Evolutionary conservation across 2,888 invertebrate genomes (phyloP), one percentile per base, ranked within the genome.

Genomic region (Andrena praecox): DNA sequence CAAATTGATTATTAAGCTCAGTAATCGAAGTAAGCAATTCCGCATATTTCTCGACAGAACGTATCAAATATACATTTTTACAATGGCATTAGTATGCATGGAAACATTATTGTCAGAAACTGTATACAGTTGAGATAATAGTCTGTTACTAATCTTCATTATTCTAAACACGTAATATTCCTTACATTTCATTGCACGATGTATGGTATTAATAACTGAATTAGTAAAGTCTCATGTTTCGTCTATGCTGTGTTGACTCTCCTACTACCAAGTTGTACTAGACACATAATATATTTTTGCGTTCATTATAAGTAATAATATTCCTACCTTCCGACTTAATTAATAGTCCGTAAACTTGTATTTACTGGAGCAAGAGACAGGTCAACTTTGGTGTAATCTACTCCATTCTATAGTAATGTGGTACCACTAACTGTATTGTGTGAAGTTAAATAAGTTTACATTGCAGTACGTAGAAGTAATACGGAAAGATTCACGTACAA

Each of bases 181-280:
- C 66, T 63, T 69, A 31, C 20, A 60, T 77, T 87, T 75, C 85
- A 86, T 91, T 88, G 91, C 89, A 91, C 86, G 90, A 90, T 89
- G 89, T 91, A 91, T 91, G 91, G 91, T 90, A 91, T 91, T 91
- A 88, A 84, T 74, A 82, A 71, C 74, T 80, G 76, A 74, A 74
- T 67, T 50, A 64, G 59, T 59, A 31, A 52, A 77, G 20, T 69
- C 10, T 76, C 72, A 68, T 71, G 66, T 60, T 54, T 42, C 59
- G 50, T 33, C 10, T 67, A 24, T 62, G 12, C 29, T 77, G 48
- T 77, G 56, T 20, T 69, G n/a, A 31, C 35, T 66, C 74, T 69
- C 70, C 66, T 83, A 68, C 64, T 71, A 79, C 29, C 12, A 71
- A 52, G 5, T 66, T 70, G 70, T 75, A 33, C 72, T 69, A 16